Base-by-base conservation (phyloP, 2,113 vertebrate species). In the Oplegnathus fasciatus region DNA sequence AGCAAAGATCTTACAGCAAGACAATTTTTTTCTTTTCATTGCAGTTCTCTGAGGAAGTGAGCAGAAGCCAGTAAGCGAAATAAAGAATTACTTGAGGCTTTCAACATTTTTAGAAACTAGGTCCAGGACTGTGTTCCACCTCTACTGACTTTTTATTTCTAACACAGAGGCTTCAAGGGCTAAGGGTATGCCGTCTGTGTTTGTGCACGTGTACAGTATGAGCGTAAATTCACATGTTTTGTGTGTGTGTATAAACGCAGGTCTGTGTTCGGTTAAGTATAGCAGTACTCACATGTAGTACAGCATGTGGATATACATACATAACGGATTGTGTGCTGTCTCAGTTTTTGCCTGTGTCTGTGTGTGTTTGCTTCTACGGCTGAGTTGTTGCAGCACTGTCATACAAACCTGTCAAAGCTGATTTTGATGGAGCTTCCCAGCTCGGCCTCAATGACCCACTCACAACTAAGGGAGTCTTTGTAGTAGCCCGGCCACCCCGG, bases 401-500 rank as follows among this genome's bases (percentile, higher is more conserved):
- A 76, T 67, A 93, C 95, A 65, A 75, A 99, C 98, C 98, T 99
- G 98, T 99, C 98, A 93, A 99, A 99, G 91, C 97, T 98, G 95
- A 99, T 98, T 96, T 99, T 99, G 97, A 99, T 97, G 91, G 98
- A 98, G 93, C 97, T 97, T 96, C 97, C 98, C 24, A 87, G 94
- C 96, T 98, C 97, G 61, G 98, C 97, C 96, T 99, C 98, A 91
- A 99, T 98, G 95, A 99, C 98, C 98, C 98, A 99, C 95, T 99
- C 98, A 95, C 98, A 99, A 93, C 98, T 99, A 94, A 99, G 95
- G 78, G 98, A 99, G 94, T 99, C 98, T 96, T 99, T 99, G 90
- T 99, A 99, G 95, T 99, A 99, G 55, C 98, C 98, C 18, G 98
- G 98, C 98, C 98, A 99, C 84, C 98, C 98, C 37, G 98, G 98